Evolutionary conservation across 2,113 vertebrate genomes (phyloP).

Genomic region (Mellivora capensis): DNA sequence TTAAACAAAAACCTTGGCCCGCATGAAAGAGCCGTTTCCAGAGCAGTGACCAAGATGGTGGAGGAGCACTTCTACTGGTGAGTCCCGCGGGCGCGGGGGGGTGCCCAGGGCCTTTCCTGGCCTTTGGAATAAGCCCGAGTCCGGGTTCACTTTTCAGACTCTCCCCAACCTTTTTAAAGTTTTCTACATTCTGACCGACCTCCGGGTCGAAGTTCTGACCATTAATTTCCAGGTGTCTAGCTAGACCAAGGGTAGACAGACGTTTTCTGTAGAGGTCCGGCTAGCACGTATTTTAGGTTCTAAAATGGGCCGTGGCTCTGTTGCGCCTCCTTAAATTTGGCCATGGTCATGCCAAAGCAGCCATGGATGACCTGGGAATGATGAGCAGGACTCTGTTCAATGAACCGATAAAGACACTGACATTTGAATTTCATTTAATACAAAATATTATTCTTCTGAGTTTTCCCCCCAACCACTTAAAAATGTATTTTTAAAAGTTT

Average conservation of each 20-base stretch:
- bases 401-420: neutral
- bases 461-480: neutral
- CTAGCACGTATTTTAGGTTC: neutral
- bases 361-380: neutral
- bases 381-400: neutral
- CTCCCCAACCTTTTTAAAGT: neutral
- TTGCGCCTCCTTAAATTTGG: neutral
- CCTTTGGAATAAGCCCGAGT: neutral
- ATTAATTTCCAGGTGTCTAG: neutral
- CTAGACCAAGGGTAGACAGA: neutral
- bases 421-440: neutral
- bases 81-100: conserved; percentile 18
- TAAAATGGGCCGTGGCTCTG: neutral
- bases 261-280: neutral
- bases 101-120: neutral
- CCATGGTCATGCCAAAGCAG: neutral
- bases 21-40: conserved; percentile 92
- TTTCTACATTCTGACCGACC: neutral
- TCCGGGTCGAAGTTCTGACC: neutral
- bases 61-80: conserved; percentile 99
- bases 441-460: neutral
- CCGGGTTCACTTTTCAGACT: neutral
- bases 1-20: conserved; percentile 93
- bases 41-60: conserved; percentile 95
- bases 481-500: neutral